Conservation (phyloP, 2,888 invertebrate genomes). For the Serripes groenlandicus region DNA sequence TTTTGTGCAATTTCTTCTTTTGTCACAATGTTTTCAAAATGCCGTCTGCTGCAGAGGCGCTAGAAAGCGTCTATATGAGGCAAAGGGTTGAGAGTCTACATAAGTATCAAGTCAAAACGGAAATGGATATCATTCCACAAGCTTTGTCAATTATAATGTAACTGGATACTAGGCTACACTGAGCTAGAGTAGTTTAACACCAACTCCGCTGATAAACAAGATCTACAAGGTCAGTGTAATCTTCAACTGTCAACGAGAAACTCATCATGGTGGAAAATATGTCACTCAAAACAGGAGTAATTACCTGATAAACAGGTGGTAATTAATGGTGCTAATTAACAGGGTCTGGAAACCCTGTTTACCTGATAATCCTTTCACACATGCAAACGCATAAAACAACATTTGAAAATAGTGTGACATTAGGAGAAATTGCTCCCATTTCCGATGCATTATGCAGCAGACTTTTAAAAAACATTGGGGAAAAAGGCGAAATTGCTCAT, state of each 20-base stretch:
- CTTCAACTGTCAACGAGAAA: neutral
- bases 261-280: neutral
- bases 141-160: no score
- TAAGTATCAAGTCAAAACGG: no score
- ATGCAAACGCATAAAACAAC: neutral
- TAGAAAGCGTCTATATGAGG: no score
- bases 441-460: no score
- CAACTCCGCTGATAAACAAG: no score
- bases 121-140: no score
- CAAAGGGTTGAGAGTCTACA: no score
- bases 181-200: no score
- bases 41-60: no score
- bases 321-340: constrained; percentile 7
- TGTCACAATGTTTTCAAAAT: no score
- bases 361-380: neutral
- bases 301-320: constrained; percentile 11
- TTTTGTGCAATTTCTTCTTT: no score
- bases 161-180: no score
- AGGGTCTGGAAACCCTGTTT: neutral
- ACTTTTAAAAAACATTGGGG: neutral
- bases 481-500: neutral
- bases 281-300: constrained; percentile 7
- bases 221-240: constrained; percentile 1
- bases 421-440: neutral
- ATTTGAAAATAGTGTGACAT: neutral